These are phyloP conservation scores for Labeo catla DNA, from an alignment of 2,113 vertebrate species.

Conservation along the genomic window DNA sequence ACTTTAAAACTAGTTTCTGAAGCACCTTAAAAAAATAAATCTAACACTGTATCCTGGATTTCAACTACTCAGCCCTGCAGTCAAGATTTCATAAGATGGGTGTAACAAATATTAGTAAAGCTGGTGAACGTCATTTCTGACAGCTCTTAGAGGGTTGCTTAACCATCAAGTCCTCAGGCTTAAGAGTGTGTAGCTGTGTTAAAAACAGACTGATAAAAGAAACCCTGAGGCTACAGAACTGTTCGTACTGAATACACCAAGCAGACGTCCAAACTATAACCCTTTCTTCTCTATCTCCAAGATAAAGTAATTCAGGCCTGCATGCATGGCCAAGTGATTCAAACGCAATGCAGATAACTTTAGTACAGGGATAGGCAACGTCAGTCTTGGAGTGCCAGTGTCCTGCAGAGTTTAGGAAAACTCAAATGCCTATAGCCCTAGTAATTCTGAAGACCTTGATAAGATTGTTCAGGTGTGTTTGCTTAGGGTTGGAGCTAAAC, in stretches of 20 bases:
- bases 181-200: neutral
- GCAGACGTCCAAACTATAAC: neutral
- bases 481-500: no score
- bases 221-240: slow-evolving; percentile 9
- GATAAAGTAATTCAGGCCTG: neutral
- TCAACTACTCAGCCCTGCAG: neutral
- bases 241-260: neutral
- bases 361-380: no score
- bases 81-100: neutral
- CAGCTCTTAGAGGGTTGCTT: neutral
- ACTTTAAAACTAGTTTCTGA: neutral
- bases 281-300: neutral
- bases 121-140: neutral
- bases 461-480: no score
- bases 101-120: slow-evolving; percentile 7
- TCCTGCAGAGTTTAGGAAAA: no score
- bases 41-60: neutral
- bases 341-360: neutral
- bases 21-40: neutral
- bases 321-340: neutral
- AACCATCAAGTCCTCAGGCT: neutral
- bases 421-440: no score
- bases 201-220: neutral
- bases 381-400: no score
- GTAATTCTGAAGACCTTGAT: no score